Evolutionary conservation across 2,797 vertebrate species (phyloP).

Genomic region (Sebastes taczanowskii): DNA sequence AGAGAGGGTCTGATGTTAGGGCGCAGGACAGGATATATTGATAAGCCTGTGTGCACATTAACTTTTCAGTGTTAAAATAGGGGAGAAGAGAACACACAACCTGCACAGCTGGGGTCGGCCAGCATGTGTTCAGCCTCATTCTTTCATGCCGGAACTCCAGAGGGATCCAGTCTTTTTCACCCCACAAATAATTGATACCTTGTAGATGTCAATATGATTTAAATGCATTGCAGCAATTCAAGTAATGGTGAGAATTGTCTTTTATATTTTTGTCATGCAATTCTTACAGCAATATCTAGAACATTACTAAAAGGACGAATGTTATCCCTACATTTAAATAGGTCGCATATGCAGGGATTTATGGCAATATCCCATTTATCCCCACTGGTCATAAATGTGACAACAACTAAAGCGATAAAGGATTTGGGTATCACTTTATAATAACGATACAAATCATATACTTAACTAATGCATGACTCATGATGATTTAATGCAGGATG

Average conservation of each 20-base stretch:
- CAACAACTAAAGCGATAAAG: background rate
- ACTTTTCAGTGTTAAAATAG: background rate
- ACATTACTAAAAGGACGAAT: background rate
- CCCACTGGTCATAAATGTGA: background rate
- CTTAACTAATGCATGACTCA: too few species aligned
- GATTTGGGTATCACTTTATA: too few species aligned
- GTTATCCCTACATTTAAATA: background rate
- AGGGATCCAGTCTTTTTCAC: background rate
- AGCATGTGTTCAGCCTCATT: constrained; percentile 17
- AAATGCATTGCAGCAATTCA: background rate
- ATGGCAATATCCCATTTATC: background rate
- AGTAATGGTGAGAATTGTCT: background rate
- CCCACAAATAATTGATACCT: background rate
- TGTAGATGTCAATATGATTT: background rate
- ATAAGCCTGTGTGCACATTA: background rate
- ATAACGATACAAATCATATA: too few species aligned
- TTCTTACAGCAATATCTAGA: background rate
- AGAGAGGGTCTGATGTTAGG: constrained; percentile 5
- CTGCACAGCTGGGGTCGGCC: constrained; percentile 19
- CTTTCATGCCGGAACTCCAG: constrained; percentile 24
- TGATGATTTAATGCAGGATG: too few species aligned
- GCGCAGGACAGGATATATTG: background rate
- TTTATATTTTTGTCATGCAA: background rate
- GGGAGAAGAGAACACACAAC: background rate
- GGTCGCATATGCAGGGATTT: background rate